Base-by-base conservation (phyloP, 2,888 invertebrate genomes). In the Tetranychus piercei region DNA sequence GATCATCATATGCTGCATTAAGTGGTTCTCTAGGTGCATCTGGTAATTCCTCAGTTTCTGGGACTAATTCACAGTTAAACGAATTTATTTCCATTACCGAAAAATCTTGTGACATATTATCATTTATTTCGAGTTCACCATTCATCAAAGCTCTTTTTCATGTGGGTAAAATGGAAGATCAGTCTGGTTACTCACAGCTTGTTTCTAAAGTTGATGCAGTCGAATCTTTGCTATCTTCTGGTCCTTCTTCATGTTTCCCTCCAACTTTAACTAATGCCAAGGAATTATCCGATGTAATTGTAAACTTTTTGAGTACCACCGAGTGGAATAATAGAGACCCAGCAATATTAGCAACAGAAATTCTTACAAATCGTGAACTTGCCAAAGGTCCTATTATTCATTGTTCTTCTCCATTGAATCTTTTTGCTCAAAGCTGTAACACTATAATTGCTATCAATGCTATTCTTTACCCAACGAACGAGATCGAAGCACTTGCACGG, bases 401-500 rank as follows among this genome's bases (percentile, higher is more conserved):
- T 71, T 23, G 22, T 69, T 69, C 34, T 11, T n/a, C 69, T 20
- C 20, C 20, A 7, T 69, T 22, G 9, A 18, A n/a, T 8, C 23
- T 23, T 6, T 20, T 71, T n/a, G 43, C 45, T 45, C 71, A 45
- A 44, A 71, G 43, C 34, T 71, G 20, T 18, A 71, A 71, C 6
- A 44, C 71, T 6, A 45, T 71, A 11, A 71, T 71, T 20, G 71
- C 71, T 44, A 44, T 71, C 18, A 45, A 71, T 20, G 71, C 71
- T 34, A 45, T 71, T 44, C 43, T 71, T n/a, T 23, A 92, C 82
- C 92, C 94, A 0, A 90, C 91, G 79, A 89, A 89, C 74, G 90
- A 93, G 79, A 88, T 92, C 44, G 87, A 88, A 73, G 87, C 88
- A 72, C 87, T 93, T 78, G 89, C 91, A 0, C 88, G 89, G 78